phyloP scores from a whole-genome alignment of 2,888 invertebrate genomes.

The Heliconius hortense region DNA sequence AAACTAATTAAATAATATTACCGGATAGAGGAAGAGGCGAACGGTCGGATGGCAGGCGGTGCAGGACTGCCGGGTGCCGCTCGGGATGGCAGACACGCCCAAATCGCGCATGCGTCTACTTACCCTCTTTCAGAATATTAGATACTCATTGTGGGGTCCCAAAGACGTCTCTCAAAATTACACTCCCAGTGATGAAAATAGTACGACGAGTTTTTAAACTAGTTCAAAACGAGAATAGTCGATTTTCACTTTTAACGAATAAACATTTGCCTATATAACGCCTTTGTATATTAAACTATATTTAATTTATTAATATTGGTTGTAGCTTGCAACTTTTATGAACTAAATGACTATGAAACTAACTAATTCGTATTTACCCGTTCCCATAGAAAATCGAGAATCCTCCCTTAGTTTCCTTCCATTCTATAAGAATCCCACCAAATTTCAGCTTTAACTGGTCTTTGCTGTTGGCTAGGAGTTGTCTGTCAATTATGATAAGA shows the following conservation, averaged over 20 bases:
- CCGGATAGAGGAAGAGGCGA: constrained; percentile 42
- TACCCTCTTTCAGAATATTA: constrained; percentile 35
- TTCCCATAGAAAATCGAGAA: background rate
- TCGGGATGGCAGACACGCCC: constrained; percentile 70
- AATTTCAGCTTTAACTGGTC: too few species aligned
- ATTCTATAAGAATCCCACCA: too few species aligned
- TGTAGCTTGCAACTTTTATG: background rate
- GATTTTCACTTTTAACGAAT: background rate
- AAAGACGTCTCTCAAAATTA: constrained; percentile 23
- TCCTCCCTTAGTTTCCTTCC: too few species aligned
- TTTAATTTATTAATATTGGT: background rate
- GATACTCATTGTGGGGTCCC: constrained; percentile 25
- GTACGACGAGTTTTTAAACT: background rate
- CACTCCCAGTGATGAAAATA: constrained; percentile 19
- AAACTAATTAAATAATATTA: constrained; percentile 38
- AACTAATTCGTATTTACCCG: background rate
- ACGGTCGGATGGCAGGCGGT: constrained; percentile 49
- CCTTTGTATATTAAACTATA: background rate
- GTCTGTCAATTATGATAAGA: too few species aligned
- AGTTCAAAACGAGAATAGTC: background rate
- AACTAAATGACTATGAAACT: too few species aligned
- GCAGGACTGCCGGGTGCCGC: constrained; percentile 67
- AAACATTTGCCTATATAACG: background rate
- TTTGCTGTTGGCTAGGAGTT: too few species aligned
- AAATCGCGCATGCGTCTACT: constrained; percentile 68